Evolutionary conservation across 2,113 vertebrate species (phyloP), one percentile per base, ranked within the genome.

Genomic region (Heterotilapia buettikoferi): DNA sequence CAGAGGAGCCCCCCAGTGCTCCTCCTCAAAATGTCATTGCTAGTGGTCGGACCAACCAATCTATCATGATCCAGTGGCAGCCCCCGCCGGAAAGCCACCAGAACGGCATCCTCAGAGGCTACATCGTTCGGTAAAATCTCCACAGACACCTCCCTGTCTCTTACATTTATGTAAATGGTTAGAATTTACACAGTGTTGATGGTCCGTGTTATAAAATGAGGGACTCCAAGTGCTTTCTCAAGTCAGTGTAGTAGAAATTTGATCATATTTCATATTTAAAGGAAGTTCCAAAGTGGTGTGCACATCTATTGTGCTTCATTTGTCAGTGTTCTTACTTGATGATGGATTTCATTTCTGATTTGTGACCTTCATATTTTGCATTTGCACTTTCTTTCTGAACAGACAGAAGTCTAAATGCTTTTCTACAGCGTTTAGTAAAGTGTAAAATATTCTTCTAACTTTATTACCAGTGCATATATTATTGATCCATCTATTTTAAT

Each of bases 21-120:
- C 96, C 98, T 2, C 98, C 99, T 0, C 98, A 99, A 95, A 99
- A 99, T 0, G 98, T 99, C 88, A 99, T 99, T 0, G 98, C 98
- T 79, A 99, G 98, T 0, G 98, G 99, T 66, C 97, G 98, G 45
- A 99, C 99, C 91, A 99, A 99, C 97, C 98, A 99, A 88, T 99
- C 98, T 94, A 99, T 99, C 96, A 98, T 99, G 98, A 98, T 99
- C 95, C 98, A 99, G 94, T 99, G 98, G 98, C 99, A 99, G 94
- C 98, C 98, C 0, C 98, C 99, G 0, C 98, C 97, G 0, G 98
- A 99, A 93, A 99, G 96, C 95, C 99, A 99, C 94, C 98, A 99
- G 93, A 99, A 99, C 0, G 99, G 99, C 12, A 92, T 98, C 88
- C 96, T 99, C 78, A 97, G 97, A 59, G 99, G 99, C 71, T 99